A percentile compares a stretch with the other conserved stretches of the same genome.
phyloP scores from a whole-genome alignment of 2,888 invertebrate genomes.

The Gortyna flavago region DNA sequence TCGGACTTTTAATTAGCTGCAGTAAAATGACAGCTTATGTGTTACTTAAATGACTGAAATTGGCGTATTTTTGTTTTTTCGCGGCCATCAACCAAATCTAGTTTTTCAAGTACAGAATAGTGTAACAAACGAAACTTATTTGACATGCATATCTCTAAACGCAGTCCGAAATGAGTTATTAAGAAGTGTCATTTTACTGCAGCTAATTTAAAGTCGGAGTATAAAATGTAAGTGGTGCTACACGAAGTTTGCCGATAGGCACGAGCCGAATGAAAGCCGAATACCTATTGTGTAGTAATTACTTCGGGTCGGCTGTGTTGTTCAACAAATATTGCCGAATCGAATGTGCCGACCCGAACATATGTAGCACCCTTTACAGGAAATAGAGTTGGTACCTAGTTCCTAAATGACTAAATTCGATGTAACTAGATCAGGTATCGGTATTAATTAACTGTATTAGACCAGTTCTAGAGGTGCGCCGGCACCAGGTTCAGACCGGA shows the following conservation, averaged over 20 bases:
- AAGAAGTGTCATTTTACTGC: no score
- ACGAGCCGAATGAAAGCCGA: not conserved
- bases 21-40: no score
- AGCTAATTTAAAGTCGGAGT: no score
- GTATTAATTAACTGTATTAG: constrained; percentile 25
- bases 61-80: no score
- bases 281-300: not conserved
- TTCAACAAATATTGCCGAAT: not conserved
- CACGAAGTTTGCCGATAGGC: not conserved
- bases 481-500: constrained; percentile 37
- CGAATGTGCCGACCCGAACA: not conserved
- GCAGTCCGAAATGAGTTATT: no score
- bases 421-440: constrained; percentile 27
- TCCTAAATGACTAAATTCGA: constrained; percentile 18
- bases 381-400: constrained; percentile 19
- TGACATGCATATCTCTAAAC: no score
- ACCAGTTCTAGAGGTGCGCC: constrained; percentile 52
- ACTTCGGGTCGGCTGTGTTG: not conserved
- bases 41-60: no score
- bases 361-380: not conserved
- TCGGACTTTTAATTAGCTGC: no score
- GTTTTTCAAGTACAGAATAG: no score
- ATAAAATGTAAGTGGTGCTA: no score
- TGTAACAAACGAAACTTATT: no score
- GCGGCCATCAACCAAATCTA: no score